Percentiles rank a stretch among this genome's conserved stretches.
Evolutionary conservation across 2,797 vertebrate genomes (phyloP).

Genomic region (Myripristis jacobus): DNA sequence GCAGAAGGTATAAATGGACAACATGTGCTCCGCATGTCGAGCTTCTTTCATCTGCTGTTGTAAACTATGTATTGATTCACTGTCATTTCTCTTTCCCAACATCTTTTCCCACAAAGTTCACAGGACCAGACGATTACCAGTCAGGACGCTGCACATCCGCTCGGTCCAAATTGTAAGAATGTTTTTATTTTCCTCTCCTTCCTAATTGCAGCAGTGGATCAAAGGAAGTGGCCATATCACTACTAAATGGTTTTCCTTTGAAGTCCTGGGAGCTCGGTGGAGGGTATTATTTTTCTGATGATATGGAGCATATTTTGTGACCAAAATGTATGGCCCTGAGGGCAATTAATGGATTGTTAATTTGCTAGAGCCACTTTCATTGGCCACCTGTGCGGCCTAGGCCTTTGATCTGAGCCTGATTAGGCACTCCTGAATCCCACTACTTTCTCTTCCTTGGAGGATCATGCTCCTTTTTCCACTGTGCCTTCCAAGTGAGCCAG

Average conservation of each 20-base stretch:
- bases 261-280: slow-evolving; percentile 73
- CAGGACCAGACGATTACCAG: slow-evolving; percentile 61
- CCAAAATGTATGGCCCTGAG: slow-evolving; percentile 68
- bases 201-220: slow-evolving; percentile 81
- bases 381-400: slow-evolving; percentile 73
- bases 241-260: slow-evolving; percentile 77
- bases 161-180: slow-evolving; percentile 73
- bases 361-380: slow-evolving; percentile 80
- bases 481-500: slow-evolving; percentile 82
- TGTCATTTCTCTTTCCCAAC: slow-evolving; percentile 61
- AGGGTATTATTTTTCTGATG: slow-evolving; percentile 82
- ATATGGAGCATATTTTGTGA: slow-evolving; percentile 82
- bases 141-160: slow-evolving; percentile 68
- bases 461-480: slow-evolving; percentile 81
- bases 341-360: slow-evolving; percentile 84
- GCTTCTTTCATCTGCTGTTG: slow-evolving; percentile 68
- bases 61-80: slow-evolving; percentile 67
- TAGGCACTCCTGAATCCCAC: slow-evolving; percentile 75
- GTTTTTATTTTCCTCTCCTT: slow-evolving; percentile 80
- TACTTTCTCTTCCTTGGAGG: slow-evolving; percentile 78
- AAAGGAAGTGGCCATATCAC: slow-evolving; percentile 75
- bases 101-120: slow-evolving; percentile 71
- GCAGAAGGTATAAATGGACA: slow-evolving; percentile 59
- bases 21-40: slow-evolving; percentile 65
- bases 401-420: slow-evolving; percentile 84